Evolutionary conservation across 23 tunicate genomes (phyloP).

Genomic region (Ascidia mentula): DNA sequence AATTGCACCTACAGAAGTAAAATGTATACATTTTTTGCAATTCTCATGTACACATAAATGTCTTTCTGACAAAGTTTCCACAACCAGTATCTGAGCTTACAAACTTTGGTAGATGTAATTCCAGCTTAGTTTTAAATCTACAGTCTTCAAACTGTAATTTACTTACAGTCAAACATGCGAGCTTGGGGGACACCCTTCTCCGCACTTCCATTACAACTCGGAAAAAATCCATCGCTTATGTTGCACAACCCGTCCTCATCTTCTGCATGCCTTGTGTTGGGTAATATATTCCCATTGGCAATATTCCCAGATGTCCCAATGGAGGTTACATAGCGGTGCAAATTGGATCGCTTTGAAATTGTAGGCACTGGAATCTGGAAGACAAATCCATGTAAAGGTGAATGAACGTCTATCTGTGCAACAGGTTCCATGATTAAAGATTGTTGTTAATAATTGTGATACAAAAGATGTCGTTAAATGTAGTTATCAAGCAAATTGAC

Average conservation of each 20-base stretch:
- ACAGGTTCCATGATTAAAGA: neutral
- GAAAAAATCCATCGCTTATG: neutral
- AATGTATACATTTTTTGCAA: neutral
- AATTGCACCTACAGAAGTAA: no score
- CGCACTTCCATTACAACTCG: neutral
- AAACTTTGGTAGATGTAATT: neutral
- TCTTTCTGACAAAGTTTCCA: no score
- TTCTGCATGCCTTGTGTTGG: neutral
- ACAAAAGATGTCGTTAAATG: no score
- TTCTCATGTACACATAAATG: neutral
- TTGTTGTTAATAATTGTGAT: no score
- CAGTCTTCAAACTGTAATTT: neutral
- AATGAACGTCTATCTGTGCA: no score
- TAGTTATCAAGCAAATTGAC: no score
- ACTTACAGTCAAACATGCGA: neutral
- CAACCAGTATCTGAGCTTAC: neutral
- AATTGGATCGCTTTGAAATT: neutral
- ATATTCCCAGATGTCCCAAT: neutral
- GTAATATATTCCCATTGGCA: neutral
- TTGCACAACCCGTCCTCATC: neutral
- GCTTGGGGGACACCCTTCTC: neutral
- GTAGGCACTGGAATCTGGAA: neutral
- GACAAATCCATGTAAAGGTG: neutral
- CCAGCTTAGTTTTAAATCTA: no score
- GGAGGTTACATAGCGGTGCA: neutral